Evolutionary conservation across 2,797 vertebrate species (phyloP).

Genomic region (Poeciliopsis paucimaculata): DNA sequence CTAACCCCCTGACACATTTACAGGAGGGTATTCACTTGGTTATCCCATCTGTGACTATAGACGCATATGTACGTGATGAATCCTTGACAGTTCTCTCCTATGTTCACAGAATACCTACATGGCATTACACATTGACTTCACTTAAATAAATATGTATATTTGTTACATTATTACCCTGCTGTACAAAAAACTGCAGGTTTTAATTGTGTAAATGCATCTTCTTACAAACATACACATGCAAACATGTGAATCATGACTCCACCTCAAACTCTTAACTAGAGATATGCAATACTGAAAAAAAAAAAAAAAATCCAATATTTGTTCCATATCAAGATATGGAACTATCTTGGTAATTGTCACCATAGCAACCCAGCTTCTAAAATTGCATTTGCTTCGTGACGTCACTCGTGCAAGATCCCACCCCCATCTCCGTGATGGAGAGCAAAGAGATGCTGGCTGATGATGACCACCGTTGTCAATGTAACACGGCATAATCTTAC

Average conservation of each 20-base stretch:
- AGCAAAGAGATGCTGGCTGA: no score
- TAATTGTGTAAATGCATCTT: background rate
- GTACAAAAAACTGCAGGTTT: background rate
- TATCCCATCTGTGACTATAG: conserved; percentile 32
- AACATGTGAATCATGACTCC: background rate
- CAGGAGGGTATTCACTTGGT: conserved; percentile 32
- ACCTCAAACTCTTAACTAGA: background rate
- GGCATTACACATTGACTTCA: background rate
- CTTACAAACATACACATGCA: background rate
- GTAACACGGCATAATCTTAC: no score
- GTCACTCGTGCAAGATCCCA: no score
- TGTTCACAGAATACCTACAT: background rate
- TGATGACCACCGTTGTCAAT: no score
- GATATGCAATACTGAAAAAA: background rate
- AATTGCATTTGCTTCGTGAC: background rate
- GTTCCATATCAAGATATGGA: background rate
- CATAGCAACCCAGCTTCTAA: background rate
- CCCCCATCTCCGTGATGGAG: no score
- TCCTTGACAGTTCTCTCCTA: conserved; percentile 8
- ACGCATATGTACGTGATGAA: conserved; percentile 14
- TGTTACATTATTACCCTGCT: background rate
- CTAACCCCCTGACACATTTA: conserved; percentile 51
- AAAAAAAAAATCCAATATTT: background rate
- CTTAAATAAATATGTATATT: background rate
- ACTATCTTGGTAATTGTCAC: background rate